Percentiles rank a stretch among this genome's conserved stretches.
Evolutionary conservation across 2,113 vertebrate genomes (phyloP).

Genomic region (Amphilophus citrinellus): DNA sequence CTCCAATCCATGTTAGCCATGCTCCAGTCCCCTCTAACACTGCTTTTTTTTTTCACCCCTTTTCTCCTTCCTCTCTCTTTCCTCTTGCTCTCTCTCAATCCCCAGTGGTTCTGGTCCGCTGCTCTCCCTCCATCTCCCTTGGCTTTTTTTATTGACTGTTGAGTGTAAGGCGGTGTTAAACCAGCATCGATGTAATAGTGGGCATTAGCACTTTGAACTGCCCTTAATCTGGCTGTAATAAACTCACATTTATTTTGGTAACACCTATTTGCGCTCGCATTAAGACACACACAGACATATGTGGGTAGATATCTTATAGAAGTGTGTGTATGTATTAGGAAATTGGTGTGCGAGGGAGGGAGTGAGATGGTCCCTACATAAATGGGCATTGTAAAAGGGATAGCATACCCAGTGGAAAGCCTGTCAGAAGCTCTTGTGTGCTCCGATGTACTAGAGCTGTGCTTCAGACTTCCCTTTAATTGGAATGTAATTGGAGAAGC

Average conservation of each 20-base stretch:
- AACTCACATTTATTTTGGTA: conserved; percentile 71
- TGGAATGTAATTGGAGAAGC: conserved; percentile 79
- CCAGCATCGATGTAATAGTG: conserved; percentile 75
- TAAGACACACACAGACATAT: conserved; percentile 14
- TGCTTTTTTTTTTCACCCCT: background rate
- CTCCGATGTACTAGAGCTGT: conserved; percentile 30
- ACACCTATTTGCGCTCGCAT: background rate
- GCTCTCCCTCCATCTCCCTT: conserved; percentile 65
- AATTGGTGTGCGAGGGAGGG: background rate
- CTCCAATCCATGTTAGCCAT: conserved; percentile 62
- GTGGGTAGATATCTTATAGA: background rate
- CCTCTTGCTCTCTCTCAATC: conserved; percentile 33
- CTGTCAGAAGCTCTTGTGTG: conserved; percentile 59
- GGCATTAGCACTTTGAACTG: conserved; percentile 80
- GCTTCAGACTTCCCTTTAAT: conserved; percentile 71
- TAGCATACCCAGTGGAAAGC: conserved; percentile 4
- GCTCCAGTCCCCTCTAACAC: conserved; percentile 53
- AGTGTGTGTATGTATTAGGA: conserved; percentile 2
- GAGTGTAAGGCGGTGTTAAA: conserved; percentile 76
- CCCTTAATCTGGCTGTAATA: conserved; percentile 79
- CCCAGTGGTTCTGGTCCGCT: conserved; percentile 62
- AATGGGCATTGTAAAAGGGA: conserved; percentile 40
- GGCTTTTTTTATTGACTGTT: conserved; percentile 77
- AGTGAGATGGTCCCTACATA: conserved; percentile 19
- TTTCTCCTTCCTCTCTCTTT: background rate